These are phyloP conservation scores for Camponotus vicinus DNA, from an alignment of 1,140 invertebrate species.

Conservation along the genomic window DNA sequence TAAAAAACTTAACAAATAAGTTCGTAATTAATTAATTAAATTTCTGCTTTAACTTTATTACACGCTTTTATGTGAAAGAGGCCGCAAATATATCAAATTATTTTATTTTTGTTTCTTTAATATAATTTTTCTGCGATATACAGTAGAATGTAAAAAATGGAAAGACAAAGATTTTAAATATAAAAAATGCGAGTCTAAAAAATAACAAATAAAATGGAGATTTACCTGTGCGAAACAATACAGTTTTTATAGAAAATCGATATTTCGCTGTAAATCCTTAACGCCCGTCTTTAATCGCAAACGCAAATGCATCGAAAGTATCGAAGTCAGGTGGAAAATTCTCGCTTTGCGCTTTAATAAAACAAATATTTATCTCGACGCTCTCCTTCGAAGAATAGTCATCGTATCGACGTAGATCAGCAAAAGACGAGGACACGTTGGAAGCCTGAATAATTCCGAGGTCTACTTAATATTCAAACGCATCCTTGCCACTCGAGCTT, in stretches of 20 bases:
- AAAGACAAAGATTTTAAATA: neutral
- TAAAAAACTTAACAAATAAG: neutral
- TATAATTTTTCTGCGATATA: neutral
- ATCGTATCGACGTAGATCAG: conserved; percentile 46
- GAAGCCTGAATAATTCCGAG: conserved; percentile 62
- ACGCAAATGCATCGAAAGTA: neutral
- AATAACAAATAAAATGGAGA: neutral
- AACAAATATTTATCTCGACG: conserved; percentile 38
- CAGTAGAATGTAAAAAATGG: neutral
- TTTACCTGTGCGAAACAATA: neutral
- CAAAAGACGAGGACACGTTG: conserved; percentile 22
- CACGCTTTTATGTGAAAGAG: neutral
- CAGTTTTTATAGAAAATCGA: neutral
- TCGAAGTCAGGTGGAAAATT: conserved; percentile 33
- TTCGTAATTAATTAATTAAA: neutral
- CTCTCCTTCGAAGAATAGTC: neutral
- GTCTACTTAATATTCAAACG: conserved; percentile 67
- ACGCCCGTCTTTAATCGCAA: neutral
- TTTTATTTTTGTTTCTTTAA: neutral
- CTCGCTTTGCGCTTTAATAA: neutral
- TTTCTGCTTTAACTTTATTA: neutral
- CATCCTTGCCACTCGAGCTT: conserved; percentile 3
- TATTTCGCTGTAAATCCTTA: conserved; percentile 13
- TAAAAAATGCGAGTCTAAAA: neutral
- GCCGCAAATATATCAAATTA: neutral